Conservation (phyloP, 1,140 invertebrate genomes). For the Triops longicaudatus region DNA sequence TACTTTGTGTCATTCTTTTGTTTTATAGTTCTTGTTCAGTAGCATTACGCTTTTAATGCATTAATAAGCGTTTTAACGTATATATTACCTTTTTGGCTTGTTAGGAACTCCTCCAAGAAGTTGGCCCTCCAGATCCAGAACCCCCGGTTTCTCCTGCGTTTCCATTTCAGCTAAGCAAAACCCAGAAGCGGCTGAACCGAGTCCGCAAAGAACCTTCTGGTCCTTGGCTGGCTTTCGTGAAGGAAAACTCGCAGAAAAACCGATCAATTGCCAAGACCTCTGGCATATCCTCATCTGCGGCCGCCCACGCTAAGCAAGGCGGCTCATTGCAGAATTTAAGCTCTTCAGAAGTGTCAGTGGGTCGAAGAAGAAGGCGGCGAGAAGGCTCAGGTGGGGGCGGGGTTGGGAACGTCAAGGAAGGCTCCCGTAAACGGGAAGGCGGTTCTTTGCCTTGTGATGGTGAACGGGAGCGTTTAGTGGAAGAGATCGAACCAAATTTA, state of each 20-base stretch:
- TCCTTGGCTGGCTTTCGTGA: not conserved
- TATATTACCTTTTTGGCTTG: too few species aligned
- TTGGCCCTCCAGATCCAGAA: not conserved
- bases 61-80: too few species aligned
- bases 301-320: not conserved
- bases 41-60: too few species aligned
- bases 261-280: not conserved
- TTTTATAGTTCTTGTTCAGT: too few species aligned
- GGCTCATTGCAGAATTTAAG: not conserved
- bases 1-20: too few species aligned
- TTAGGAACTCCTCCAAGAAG: conserved; percentile 2
- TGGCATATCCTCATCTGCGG: not conserved
- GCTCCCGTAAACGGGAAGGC: not conserved
- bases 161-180: not conserved
- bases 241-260: not conserved
- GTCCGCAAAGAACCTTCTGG: not conserved
- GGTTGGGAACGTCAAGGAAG: not conserved
- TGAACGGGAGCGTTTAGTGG: conserved; percentile 1
- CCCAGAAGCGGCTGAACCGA: not conserved
- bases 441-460: not conserved
- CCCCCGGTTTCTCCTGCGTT: not conserved
- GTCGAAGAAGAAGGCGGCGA: not conserved
- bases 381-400: conserved; percentile 9
- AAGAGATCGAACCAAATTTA: not conserved
- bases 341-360: not conserved